Base-by-base conservation (phyloP, 2,888 invertebrate species). In the Drosophila setosimentum region DNA sequence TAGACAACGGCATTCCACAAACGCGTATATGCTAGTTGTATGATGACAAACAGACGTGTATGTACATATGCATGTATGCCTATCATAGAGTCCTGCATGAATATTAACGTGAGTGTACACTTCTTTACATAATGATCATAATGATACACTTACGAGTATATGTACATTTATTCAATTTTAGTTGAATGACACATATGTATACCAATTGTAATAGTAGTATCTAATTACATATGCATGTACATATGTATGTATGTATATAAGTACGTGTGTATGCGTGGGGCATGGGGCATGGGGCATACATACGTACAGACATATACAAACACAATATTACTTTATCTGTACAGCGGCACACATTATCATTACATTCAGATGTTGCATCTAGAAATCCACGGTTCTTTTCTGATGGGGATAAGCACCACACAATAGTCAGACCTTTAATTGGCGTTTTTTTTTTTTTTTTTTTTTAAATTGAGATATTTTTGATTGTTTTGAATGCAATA, bases 271-370 rank as follows among this genome's bases (percentile, higher is more conserved):
- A 63, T 72, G 51, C 61, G 45, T 54, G 24, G 27, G 29, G 51
- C n/a, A 32, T 30, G 51, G 18, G 30, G 24, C 32, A 24, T 62
- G 48, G 37, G 40, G 50, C 60, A 60, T 54, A 55, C 53, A 61
- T 54, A 37, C 33, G 50, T 48, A 42, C 53, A 49, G 6, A 60
- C 30, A 33, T 37, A 59, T 32, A 27, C 27, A 76, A 45, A 18
- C 48, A 61, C 35, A 65, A 70, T 37, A 33, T 50, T 32, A 60
- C 50, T n/a, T 65, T 60, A 69, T 65, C 40, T 66, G 54, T 60
- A 71, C 76, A 75, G 70, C 65, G 62, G 65, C 64, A 75, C 75
- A 62, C 58, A 68, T 62, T 55, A 69, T 45, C 57, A 73, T 60
- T 51, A 53, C 50, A 49, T 42, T 59, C 69, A 30, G 45, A 45